phyloP scores from a whole-genome alignment of 2,888 invertebrate genomes.

The Drosophila rellima region DNA sequence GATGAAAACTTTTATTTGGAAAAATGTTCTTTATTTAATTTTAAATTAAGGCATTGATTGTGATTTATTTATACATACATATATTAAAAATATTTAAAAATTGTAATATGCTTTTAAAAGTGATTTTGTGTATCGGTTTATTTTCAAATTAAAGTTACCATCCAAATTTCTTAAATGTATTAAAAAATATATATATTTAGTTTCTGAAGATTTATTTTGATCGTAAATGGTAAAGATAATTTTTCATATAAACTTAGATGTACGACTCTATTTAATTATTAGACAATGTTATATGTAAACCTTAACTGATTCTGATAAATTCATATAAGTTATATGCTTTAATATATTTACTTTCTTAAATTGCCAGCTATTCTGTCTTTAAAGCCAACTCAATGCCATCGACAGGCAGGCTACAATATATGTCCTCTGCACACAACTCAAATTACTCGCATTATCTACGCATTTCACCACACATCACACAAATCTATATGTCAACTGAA shows the following conservation, averaged over 20 bases:
- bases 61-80: too few relatives aligned
- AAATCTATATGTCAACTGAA: conserved; percentile 72
- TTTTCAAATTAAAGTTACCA: too few relatives aligned
- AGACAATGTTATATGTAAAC: background rate
- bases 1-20: background rate
- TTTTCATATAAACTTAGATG: background rate
- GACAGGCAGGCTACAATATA: conserved; percentile 57
- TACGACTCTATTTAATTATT: background rate
- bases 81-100: too few relatives aligned
- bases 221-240: background rate
- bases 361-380: conserved; percentile 19
- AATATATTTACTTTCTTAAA: background rate
- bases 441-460: conserved; percentile 77
- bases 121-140: too few relatives aligned
- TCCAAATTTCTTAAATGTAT: too few relatives aligned
- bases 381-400: conserved; percentile 32
- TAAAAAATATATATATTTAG: too few relatives aligned
- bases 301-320: background rate
- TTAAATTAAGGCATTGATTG: too few relatives aligned
- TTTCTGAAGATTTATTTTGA: too few relatives aligned
- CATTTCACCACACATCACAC: conserved; percentile 61
- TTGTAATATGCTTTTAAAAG: too few relatives aligned
- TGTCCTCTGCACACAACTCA: conserved; percentile 57
- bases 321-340: background rate
- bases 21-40: too few relatives aligned